A percentile compares a stretch with the other conserved stretches of the same genome.
Evolutionary conservation across 1,140 invertebrate species (phyloP).

Genomic region (Rhyacophila brunnea): DNA sequence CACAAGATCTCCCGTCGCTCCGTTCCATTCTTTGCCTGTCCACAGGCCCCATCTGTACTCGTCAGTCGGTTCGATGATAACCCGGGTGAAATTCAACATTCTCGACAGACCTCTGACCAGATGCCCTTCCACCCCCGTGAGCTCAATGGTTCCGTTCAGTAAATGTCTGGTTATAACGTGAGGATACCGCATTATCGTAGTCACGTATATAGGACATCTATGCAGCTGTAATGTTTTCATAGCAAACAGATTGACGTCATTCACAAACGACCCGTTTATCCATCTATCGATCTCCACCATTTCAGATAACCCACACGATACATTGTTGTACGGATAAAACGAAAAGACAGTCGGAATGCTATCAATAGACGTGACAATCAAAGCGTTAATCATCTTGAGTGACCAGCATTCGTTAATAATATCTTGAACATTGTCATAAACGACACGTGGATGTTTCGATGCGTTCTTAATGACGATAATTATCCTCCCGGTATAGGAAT

Average conservation of each 20-base stretch:
- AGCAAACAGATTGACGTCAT: slow-evolving; percentile 18
- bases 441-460: not conserved
- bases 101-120: slow-evolving; percentile 15
- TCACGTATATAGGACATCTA: slow-evolving; percentile 15
- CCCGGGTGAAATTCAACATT: slow-evolving; percentile 26
- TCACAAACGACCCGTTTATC: slow-evolving; percentile 13
- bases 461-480: slow-evolving; percentile 22
- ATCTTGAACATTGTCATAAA: slow-evolving; percentile 3
- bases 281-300: slow-evolving; percentile 22
- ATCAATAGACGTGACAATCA: slow-evolving; percentile 7
- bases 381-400: slow-evolving; percentile 20
- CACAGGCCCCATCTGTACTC: slow-evolving; percentile 19
- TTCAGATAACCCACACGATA: slow-evolving; percentile 5
- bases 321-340: slow-evolving; percentile 20
- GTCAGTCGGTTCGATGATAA: slow-evolving; percentile 12
- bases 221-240: slow-evolving; percentile 12
- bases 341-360: slow-evolving; percentile 12
- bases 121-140: slow-evolving; percentile 24
- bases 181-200: slow-evolving; percentile 14
- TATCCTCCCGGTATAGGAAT: slow-evolving; percentile 16
- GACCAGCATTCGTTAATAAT: slow-evolving; percentile 24
- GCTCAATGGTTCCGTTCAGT: slow-evolving; percentile 6
- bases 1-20: slow-evolving; percentile 26
- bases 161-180: slow-evolving; percentile 13
- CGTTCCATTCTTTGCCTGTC: slow-evolving; percentile 20